Conservation (phyloP, 2,797 vertebrate species). For the Ctenopoma kingsleyae region DNA sequence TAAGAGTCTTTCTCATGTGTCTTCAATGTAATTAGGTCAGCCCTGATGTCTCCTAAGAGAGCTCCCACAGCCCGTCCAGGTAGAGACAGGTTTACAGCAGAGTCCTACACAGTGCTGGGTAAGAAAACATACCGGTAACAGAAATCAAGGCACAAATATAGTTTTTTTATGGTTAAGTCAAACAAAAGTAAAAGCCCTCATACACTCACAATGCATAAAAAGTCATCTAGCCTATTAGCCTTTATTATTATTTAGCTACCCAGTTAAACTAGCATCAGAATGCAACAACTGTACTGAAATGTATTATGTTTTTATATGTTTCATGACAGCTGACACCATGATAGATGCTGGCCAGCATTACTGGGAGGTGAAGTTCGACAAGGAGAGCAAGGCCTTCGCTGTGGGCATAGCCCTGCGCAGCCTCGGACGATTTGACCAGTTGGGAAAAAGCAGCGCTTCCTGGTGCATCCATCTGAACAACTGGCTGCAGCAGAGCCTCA, state of each 20-base stretch:
- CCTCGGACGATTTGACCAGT: constrained; percentile 93
- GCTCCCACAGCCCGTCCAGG: constrained; percentile 87
- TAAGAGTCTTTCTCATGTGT: constrained; percentile 1
- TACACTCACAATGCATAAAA: no score
- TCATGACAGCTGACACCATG: constrained; percentile 88
- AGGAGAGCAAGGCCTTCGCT: constrained; percentile 94
- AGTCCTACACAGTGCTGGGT: constrained; percentile 97
- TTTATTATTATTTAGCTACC: no score
- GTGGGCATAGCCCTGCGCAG: constrained; percentile 91
- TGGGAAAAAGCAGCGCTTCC: constrained; percentile 92
- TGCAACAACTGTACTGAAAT: no score
- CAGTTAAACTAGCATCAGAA: no score
- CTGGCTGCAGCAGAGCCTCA: constrained; percentile 98
- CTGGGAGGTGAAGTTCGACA: constrained; percentile 95
- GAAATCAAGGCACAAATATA: background rate
- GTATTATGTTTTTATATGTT: background rate
- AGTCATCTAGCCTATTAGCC: no score
- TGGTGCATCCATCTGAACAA: constrained; percentile 98
- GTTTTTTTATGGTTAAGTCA: no score
- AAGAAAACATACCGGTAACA: constrained; percentile 54
- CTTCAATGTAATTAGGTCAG: constrained; percentile 78
- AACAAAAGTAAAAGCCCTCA: background rate
- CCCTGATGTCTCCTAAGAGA: constrained; percentile 93
- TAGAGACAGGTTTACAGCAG: constrained; percentile 93
- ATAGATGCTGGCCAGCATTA: constrained; percentile 94